Evolutionary conservation across 2,797 vertebrate genomes (phyloP).

Genomic region (Parotocinclus haroldoi): DNA sequence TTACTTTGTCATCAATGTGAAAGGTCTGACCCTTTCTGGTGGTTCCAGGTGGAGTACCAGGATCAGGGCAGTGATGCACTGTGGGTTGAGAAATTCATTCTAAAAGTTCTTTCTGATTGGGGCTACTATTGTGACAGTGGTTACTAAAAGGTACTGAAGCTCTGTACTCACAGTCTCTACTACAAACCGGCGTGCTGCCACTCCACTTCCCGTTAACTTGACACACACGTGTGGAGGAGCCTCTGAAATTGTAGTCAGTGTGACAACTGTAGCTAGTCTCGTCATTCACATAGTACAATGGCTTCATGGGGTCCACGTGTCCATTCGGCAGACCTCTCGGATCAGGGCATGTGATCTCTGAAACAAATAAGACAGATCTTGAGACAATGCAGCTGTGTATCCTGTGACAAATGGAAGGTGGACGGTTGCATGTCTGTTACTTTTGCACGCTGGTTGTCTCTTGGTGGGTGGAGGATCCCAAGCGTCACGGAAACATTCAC

Average conservation of each 20-base stretch:
- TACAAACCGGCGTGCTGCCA: conserved; percentile 62
- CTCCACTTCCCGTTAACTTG: conserved; percentile 66
- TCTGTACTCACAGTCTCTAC: conserved; percentile 56
- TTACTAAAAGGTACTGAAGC: not conserved
- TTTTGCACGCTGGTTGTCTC: conserved; percentile 26
- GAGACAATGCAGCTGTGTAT: not conserved
- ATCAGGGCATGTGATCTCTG: conserved; percentile 60
- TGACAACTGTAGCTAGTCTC: conserved; percentile 60
- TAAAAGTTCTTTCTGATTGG: not conserved
- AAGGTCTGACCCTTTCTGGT: conserved; percentile 61
- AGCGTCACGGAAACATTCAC: not conserved
- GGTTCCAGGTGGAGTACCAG: conserved; percentile 67
- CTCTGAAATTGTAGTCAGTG: conserved; percentile 57
- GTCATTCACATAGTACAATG: conserved; percentile 56
- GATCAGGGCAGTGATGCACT: conserved; percentile 67
- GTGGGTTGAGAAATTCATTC: conserved; percentile 9
- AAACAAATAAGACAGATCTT: not conserved
- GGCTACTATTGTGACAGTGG: not conserved
- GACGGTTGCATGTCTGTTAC: conserved; percentile 28
- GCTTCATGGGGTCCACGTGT: conserved; percentile 45
- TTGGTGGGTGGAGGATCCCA: conserved; percentile 22
- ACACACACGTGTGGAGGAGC: conserved; percentile 63
- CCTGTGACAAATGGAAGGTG: not conserved
- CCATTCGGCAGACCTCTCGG: conserved; percentile 61
- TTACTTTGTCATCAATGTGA: conserved; percentile 62